These are phyloP conservation scores for Psammodynastes pulverulentus DNA, from an alignment of 2,113 vertebrate genomes.

Conservation along the genomic window DNA sequence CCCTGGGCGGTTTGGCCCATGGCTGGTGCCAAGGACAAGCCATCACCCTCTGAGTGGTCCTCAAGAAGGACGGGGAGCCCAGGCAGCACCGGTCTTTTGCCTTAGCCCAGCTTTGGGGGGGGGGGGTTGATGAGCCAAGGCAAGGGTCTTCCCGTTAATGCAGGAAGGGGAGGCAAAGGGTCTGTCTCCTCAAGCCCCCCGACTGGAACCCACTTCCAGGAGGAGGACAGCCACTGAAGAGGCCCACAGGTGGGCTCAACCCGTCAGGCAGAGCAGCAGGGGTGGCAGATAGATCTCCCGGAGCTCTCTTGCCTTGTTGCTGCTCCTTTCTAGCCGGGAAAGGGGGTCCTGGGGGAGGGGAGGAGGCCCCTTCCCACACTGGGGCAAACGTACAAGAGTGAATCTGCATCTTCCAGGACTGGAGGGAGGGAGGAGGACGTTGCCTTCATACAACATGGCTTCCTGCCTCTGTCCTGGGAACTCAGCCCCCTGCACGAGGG, in stretches of 20 bases:
- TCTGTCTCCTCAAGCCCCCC: not conserved
- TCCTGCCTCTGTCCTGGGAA: not conserved
- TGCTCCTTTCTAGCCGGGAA: not conserved
- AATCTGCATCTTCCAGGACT: not conserved
- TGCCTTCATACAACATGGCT: not conserved
- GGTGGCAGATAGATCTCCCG: too few species aligned
- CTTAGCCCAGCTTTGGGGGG: not conserved
- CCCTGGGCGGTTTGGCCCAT: not conserved
- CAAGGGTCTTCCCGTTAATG: not conserved
- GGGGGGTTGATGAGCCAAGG: too few species aligned
- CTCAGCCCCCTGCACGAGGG: not conserved
- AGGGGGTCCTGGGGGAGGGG: not conserved
- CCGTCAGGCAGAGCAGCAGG: too few species aligned
- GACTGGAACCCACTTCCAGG: not conserved
- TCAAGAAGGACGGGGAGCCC: too few species aligned
- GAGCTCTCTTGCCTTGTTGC: not conserved
- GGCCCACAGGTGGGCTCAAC: too few species aligned
- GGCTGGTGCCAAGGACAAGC: not conserved
- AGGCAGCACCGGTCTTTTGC: not conserved
- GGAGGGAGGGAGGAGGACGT: not conserved
- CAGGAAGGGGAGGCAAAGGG: too few species aligned
- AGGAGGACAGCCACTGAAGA: too few species aligned
- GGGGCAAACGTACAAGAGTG: not conserved
- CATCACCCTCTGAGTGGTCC: not conserved
- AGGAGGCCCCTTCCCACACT: not conserved